Evolutionary conservation across 2,113 vertebrate genomes (phyloP).

Genomic region (Microcebus tavaratra): DNA sequence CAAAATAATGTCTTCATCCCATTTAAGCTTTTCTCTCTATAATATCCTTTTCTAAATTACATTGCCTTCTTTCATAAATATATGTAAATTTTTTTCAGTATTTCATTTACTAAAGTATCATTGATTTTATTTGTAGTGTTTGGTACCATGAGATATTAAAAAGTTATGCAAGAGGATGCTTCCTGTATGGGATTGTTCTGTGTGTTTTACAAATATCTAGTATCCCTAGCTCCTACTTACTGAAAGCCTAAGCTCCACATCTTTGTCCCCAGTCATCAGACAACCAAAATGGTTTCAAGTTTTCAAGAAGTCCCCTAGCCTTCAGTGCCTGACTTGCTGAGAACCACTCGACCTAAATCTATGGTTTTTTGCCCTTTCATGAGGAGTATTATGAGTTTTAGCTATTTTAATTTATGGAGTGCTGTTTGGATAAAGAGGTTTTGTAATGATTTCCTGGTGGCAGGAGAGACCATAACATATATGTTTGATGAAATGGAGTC

Average conservation of each 20-base stretch:
- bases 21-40: neutral
- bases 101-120: constrained; percentile 24
- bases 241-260: neutral
- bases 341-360: neutral
- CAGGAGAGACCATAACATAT: neutral
- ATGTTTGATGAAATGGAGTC: neutral
- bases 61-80: constrained; percentile 16
- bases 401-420: neutral
- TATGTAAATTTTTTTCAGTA: constrained; percentile 18
- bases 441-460: neutral
- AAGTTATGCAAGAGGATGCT: neutral
- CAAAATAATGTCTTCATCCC: constrained; percentile 25
- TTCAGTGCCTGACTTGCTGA: neutral
- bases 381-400: neutral
- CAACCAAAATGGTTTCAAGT: neutral
- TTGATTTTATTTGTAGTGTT: constrained; percentile 9
- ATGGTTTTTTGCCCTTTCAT: neutral
- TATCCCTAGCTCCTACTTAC: neutral
- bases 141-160: neutral
- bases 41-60: neutral
- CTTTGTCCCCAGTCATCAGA: neutral
- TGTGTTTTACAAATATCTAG: neutral
- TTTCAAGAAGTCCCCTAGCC: neutral
- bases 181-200: neutral
- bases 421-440: neutral